Conservation (phyloP, 2,797 vertebrate species). For the Micromesistius poutassou region DNA sequence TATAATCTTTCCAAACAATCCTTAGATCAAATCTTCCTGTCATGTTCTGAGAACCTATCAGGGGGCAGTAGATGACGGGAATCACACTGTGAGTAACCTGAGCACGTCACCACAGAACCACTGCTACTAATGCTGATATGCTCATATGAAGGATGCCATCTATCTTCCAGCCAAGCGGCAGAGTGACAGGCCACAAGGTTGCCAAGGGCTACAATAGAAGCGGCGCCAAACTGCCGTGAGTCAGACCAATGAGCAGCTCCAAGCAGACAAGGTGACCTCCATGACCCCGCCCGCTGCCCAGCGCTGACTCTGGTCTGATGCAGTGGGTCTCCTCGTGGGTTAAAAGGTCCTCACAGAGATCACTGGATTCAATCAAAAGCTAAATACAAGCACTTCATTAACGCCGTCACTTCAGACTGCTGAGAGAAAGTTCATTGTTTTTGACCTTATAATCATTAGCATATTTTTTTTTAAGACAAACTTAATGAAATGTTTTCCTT, state of each 20-base stretch:
- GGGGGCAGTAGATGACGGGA: not conserved
- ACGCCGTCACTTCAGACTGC: not conserved
- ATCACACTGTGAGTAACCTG: not conserved
- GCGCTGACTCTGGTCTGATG: not conserved
- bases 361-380: not conserved
- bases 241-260: not conserved
- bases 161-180: not conserved
- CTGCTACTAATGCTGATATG: not conserved
- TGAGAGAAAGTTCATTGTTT: not conserved
- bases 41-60: not conserved
- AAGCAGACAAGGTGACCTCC: not conserved
- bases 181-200: not conserved
- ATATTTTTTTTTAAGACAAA: not conserved
- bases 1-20: too few relatives aligned
- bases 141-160: not conserved
- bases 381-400: not conserved
- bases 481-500: not conserved
- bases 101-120: not conserved
- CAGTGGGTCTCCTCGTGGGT: not conserved
- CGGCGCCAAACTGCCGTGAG: not conserved
- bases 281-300: not conserved
- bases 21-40: not conserved
- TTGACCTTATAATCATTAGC: not conserved
- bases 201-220: not conserved
- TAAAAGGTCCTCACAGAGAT: not conserved